phyloP scores from a whole-genome alignment of 2,113 vertebrate species.

The Pelvicachromis taeniatus region DNA sequence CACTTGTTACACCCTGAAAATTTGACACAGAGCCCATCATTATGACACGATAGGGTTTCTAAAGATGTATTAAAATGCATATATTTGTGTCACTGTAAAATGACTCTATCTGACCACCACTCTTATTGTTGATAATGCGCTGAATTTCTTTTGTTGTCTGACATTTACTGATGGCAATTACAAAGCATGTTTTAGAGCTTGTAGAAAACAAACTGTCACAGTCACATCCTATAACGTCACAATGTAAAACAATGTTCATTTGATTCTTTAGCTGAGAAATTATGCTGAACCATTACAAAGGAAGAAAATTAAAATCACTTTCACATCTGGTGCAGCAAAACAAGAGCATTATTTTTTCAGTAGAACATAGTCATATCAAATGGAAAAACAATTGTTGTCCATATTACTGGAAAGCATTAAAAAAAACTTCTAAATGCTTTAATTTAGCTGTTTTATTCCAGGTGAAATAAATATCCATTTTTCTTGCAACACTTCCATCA shows the following conservation, averaged over 20 bases:
- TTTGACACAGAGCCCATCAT: not conserved
- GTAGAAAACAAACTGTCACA: not conserved
- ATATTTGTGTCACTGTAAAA: not conserved
- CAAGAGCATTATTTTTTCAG: not conserved
- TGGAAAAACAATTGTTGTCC: conserved; percentile 79
- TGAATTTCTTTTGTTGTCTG: not conserved
- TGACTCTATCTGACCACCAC: not conserved
- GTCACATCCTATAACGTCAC: not conserved
- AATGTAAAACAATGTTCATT: not conserved
- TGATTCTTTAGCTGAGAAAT: not conserved
- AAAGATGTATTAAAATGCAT: not conserved
- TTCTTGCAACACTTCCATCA: not conserved
- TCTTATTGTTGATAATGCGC: not conserved
- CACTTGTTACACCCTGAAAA: not conserved
- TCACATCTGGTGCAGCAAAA: not conserved
- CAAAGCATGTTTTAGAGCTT: not conserved
- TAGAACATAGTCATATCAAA: conserved; percentile 47
- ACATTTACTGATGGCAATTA: not conserved
- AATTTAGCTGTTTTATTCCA: not conserved
- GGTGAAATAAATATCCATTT: not conserved
- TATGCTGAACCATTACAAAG: not conserved
- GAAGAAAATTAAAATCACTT: not conserved
- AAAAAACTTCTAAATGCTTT: conserved; percentile 66
- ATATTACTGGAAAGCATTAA: conserved; percentile 87
- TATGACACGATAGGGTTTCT: not conserved